These are phyloP conservation scores for Oikopleura vanhoeffeni DNA, from an alignment of 23 tunicate species.

Conservation along the genomic window DNA sequence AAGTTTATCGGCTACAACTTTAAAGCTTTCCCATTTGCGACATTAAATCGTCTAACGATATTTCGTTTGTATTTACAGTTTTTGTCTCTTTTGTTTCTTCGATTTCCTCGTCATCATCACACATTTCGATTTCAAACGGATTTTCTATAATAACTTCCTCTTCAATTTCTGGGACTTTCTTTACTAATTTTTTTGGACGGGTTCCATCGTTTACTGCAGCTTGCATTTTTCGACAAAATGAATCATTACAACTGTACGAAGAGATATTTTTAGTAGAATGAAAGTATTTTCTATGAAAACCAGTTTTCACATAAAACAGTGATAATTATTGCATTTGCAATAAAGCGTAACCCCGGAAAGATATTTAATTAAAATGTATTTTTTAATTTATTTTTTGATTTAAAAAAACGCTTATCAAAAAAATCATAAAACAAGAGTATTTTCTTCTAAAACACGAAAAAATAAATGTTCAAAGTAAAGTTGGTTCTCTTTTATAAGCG, in stretches of 20 bases:
- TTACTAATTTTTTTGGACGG: not conserved
- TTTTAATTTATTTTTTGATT: too few relatives aligned
- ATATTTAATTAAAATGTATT: too few relatives aligned
- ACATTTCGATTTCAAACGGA: slow-evolving; percentile 67
- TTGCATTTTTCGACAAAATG: slow-evolving; percentile 47
- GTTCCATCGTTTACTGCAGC: not conserved
- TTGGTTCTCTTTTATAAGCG: too few relatives aligned
- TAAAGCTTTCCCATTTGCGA: slow-evolving; percentile 42
- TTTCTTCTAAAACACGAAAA: too few relatives aligned
- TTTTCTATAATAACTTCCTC: slow-evolving; percentile 32
- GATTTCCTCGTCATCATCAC: slow-evolving; percentile 22
- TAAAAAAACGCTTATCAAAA: too few relatives aligned
- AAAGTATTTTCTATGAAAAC: too few relatives aligned
- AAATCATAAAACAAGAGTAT: too few relatives aligned
- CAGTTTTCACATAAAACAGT: too few relatives aligned
- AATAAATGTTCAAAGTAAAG: too few relatives aligned
- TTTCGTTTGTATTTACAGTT: slow-evolving; percentile 17
- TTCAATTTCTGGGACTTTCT: slow-evolving; percentile 17
- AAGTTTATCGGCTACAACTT: not conserved
- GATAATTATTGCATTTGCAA: too few relatives aligned
- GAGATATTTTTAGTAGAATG: too few relatives aligned
- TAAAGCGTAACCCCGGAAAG: too few relatives aligned
- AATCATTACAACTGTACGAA: slow-evolving; percentile 52
- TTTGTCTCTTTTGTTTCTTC: not conserved
- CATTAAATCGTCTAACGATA: slow-evolving; percentile 68